Evolutionary conservation across 2,888 invertebrate genomes (phyloP), one percentile per base, ranked within the genome.

Genomic region (Noctua pronuba): DNA sequence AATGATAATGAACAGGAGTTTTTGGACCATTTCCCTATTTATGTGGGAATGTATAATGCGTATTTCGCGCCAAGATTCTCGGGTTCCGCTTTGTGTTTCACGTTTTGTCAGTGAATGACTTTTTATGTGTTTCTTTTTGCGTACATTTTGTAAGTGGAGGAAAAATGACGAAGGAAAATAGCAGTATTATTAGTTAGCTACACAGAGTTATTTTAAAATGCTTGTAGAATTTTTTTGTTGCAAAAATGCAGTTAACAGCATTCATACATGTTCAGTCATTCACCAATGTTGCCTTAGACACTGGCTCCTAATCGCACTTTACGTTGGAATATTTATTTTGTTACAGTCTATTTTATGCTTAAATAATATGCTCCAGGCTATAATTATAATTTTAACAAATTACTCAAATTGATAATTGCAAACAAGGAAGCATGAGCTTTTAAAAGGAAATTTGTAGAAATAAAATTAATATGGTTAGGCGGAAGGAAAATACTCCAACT

Each of bases 11-110:
- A 89, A 87, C 90, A 85, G 78, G 83, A 86, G 86, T 87, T 83
- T 89, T 80, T 88, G 89, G 85, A 46, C 88, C 88, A 88, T 88
- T 85, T 88, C 85, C 85, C 80, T 86, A 83, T 89, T 88, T 88
- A 86, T 86, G 80, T 75, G 82, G 46, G 86, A 88, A 88, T 88
- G 82, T 86, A 84, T 88, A 88, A 88, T 80, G 83, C 52, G 78
- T 67, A 62, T 77, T 86, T 75, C 65, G 66, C 80, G 84, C 80
- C 83, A 85, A 88, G 87, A 88, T 84, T 84, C 28, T 46, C 52
- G 31, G 38, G 70, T 65, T 76, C 70, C 72, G 65, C 62, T 83
- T 83, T 83, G 64, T 85, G 74, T 73, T 67, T 21, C 71, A 52
- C 77, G 60, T 65, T 84, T 83, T 79, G 84, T 79, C 41, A 64